Evolutionary conservation across 2,888 invertebrate species (phyloP), one percentile per base, ranked within the genome.

Genomic region (Anoncus sp.): DNA sequence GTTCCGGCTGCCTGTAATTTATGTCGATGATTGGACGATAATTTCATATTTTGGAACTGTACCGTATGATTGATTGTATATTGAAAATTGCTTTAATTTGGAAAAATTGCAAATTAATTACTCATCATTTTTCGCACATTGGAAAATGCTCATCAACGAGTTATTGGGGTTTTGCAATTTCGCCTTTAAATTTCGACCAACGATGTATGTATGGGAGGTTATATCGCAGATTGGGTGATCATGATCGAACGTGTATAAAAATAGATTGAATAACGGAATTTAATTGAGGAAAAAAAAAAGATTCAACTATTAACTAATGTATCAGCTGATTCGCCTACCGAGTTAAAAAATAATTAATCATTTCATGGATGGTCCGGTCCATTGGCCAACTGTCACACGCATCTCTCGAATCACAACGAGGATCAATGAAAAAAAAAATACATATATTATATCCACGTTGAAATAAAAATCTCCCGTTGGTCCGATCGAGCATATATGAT

Each of bases 401-500:
- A 45, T 9, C 27, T 45, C 47, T 62, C n/a, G 31, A 27, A 43
- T 27, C 24, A 60, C 14, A 18, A 27, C 40, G 18, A 22, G 24
- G 12, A 49, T 59, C 14, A 63, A 59, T 45, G 20, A 65, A 3
- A n/a, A 18, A 31, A 49, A 16, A 20, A 9, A 38, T 10, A 12
- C 2, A 38, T 10, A 38, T 6, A 38, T 10, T 10, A 66, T 55
- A 65, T 73, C 65, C 49, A 59, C 31, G 63, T 62, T 63, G 62
- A 24, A 69, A 69, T 57, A n/a, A 63, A 63, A 63, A 57, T 72
- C 40, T n/a, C 47, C 10, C 10, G 57, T 53, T 20, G 67, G 40
- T 24, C 59, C 75, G 63, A 57, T 16, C 63, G 67, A 72, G 72
- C 66, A 59, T 59, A 57, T 59, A 57, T 60, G 75, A 70, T 51